Base-by-base conservation (phyloP, 2,113 vertebrate genomes). In the Actinemys pallida region DNA sequence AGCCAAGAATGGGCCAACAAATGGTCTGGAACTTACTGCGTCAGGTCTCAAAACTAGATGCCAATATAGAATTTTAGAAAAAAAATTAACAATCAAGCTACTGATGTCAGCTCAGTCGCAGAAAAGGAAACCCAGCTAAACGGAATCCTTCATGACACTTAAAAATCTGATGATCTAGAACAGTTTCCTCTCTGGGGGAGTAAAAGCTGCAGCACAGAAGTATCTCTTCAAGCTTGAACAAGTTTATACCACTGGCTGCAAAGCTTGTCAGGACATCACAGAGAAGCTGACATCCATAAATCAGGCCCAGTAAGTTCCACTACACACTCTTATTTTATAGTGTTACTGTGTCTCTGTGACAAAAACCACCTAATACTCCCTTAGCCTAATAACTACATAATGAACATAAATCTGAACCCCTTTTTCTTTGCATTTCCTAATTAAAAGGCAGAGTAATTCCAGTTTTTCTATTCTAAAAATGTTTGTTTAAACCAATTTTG, bases 211-310 rank as follows among this genome's bases (percentile, higher is more conserved):
- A 84, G 93, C 57, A 75, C 53, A 96, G 92, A 97, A 95, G 90
- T 96, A 90, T 95, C 93, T 88, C 90, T 98, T 98, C 95, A 97
- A 96, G 96, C 97, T 95, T 97, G 96, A 98, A 91, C 87, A 97
- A 96, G 93, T 95, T 97, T 94, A 93, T 93, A 94, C 95, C 93
- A 94, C 87, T 78, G 56, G 88, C 88, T 82, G 94, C 92, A 96
- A 93, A 97, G 97, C 93, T 96, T 97, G 97, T 95, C 96, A 96
- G 96, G 93, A 96, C 96, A 95, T 92, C 96, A 96, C 42, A n/a
- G 89, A 90, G 92, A 89, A 90, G 95, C 91, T 96, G 96, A 96
- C 96, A 96, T 91, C 89, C 88, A 92, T 97, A 97, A 94, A 97
- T 96, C 95, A 97, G 47, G 92, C 86, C 59, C 88, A 83, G 93